Conservation (phyloP, 2,888 invertebrate species). For the Boloria euphrosyne region DNA sequence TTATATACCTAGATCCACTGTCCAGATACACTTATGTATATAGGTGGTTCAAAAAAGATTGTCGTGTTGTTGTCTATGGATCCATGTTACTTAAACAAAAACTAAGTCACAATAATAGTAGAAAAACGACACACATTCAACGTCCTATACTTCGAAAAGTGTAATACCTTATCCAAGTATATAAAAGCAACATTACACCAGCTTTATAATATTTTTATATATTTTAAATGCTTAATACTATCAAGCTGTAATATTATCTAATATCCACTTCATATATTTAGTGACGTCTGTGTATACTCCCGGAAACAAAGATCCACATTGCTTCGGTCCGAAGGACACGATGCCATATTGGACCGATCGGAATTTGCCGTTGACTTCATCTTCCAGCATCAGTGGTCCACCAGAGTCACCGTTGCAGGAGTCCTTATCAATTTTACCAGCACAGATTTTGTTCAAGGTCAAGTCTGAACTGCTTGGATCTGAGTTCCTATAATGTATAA, state of each 20-base stretch:
- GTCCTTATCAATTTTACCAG: slow-evolving; percentile 72
- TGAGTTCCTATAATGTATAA: background rate
- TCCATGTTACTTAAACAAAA: no score
- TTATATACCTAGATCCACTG: no score
- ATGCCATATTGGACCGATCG: slow-evolving; percentile 50
- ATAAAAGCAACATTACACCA: no score
- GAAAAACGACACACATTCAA: no score
- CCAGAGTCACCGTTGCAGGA: slow-evolving; percentile 86
- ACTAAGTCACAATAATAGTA: no score
- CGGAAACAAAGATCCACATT: slow-evolving; percentile 55
- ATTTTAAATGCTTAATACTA: background rate
- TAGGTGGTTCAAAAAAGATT: no score
- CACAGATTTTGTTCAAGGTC: slow-evolving; percentile 49
- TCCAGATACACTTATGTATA: no score
- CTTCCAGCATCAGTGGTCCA: slow-evolving; percentile 79
- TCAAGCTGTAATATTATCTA: slow-evolving; percentile 43
- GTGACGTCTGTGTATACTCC: slow-evolving; percentile 68
- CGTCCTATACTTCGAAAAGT: no score
- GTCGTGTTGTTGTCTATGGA: no score
- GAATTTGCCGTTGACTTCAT: slow-evolving; percentile 20
- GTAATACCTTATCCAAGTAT: no score
- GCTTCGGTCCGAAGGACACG: slow-evolving; percentile 44
- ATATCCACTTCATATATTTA: slow-evolving; percentile 64
- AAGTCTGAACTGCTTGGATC: background rate
- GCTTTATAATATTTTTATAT: no score